Evolutionary conservation across 1,140 invertebrate genomes (phyloP), one percentile per base, ranked within the genome.

Genomic region (Drosophila bocki): DNA sequence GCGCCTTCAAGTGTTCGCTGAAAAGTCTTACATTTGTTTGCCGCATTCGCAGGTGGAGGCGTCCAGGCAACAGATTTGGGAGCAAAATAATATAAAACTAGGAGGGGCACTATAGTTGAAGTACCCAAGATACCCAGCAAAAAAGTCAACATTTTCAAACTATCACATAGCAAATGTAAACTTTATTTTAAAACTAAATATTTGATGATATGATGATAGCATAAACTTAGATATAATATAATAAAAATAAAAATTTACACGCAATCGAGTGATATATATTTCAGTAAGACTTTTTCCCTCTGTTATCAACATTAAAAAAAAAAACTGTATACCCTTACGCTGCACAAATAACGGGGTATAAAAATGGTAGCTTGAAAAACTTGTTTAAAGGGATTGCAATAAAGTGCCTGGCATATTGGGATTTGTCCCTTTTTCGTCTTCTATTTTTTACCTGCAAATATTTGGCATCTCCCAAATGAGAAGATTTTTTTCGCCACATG

Each of bases 341-440:
- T 4, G 1, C 15, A 8, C 1, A 12, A 22, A 5, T 6, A 7
- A 3, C 17, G 4, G 0, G 15, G n/a, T 53, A 39, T 72, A 65
- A 70, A 61, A 78, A 48, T 22, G 42, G 17, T 12, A 35, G 22
- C 39, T 39, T 22, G 12, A n/a, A 65, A 90, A 88, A 90, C 85
- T 85, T 88, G 80, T 88, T 88, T 88, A 88, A 88, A 82, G 81
- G 85, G 85, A 90, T 88, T 90, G 85, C 85, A 90, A 88, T 88
- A 88, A 88, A 88, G 86, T 88, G 85, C 85, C 85, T 76, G 78
- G 86, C 85, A 85, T 77, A 88, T 85, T 91, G 85, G 85, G 85
- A 90, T 77, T 91, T 90, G 86, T 85, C 82, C 85, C 85, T 70
- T 63, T 70, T 72, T 35, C 65, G 70, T 59, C 62, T 33, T 77